Conservation (phyloP, 1,140 invertebrate species). For the Psilanteris sp. region DNA sequence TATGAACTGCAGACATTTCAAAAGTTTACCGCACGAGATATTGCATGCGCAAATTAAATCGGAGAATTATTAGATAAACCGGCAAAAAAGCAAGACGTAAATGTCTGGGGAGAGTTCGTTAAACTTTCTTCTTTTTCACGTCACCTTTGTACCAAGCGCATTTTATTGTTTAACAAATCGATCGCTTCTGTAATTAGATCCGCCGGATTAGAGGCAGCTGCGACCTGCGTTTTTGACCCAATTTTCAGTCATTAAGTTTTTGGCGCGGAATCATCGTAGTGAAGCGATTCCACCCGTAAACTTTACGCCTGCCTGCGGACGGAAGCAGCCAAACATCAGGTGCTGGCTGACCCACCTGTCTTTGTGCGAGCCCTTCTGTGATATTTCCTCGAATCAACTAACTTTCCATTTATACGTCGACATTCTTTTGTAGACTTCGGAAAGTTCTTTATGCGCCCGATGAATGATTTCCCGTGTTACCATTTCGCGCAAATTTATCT, state of each 20-base stretch:
- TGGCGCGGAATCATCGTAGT: constrained; percentile 16
- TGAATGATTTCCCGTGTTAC: constrained; percentile 5
- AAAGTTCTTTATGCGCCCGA: constrained; percentile 22
- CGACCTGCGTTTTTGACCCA: constrained; percentile 21
- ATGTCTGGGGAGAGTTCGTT: constrained; percentile 42
- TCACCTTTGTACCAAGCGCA: too few relatives aligned
- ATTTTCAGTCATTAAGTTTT: constrained; percentile 34
- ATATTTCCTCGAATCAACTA: constrained; percentile 46
- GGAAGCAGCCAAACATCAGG: constrained; percentile 71
- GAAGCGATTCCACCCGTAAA: constrained; percentile 54
- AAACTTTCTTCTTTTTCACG: constrained; percentile 12
- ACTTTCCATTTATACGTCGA: constrained; percentile 44
- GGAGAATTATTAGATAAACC: too few relatives aligned
- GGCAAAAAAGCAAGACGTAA: constrained; percentile 5
- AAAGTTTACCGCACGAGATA: too few relatives aligned
- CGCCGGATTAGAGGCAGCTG: not conserved
- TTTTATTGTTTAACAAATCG: too few relatives aligned
- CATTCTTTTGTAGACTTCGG: constrained; percentile 28
- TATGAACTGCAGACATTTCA: too few relatives aligned
- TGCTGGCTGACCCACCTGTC: constrained; percentile 71
- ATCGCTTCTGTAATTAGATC: constrained; percentile 20
- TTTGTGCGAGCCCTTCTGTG: constrained; percentile 26
- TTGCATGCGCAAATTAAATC: too few relatives aligned
- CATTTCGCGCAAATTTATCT: constrained; percentile 4
- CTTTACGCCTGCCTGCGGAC: constrained; percentile 71